Evolutionary conservation across 2,113 vertebrate species (phyloP), one percentile per base, ranked within the genome.

Genomic region (Haemorhous mexicanus): DNA sequence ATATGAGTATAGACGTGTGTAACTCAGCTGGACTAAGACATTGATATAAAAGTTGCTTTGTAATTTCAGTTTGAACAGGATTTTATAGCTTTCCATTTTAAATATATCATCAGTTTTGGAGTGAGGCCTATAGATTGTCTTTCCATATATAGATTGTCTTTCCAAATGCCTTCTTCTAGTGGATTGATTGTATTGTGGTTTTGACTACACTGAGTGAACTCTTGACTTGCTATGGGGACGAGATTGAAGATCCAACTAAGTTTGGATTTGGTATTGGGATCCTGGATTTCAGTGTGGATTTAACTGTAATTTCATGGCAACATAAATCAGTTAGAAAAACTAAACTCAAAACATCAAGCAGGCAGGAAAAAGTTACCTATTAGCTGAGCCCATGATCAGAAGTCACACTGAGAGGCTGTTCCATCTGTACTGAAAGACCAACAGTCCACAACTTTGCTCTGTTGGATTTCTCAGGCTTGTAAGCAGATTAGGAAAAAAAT

Each of bases 401-500:
- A 84, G 75, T 84, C 86, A 33, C 0, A 1, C 73, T 87, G 86
- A 56, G 72, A 87, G n/a, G 32, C 79, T 90, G 30, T 61, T 90
- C 63, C 24, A 17, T 90, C 80, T 94, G 39, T 73, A 32, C 44
- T 32, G 69, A 86, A 86, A 76, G 68, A 80, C 76, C 92, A 93
- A 74, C 59, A 90, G 66, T 78, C 68, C 86, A 41, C 59, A 83
- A 67, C 63, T 83, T 94, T 0, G 24, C 82, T 90, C 82, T 94
- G 79, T 89, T 72, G 64, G 84, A 87, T 90, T 94, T 93, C 39
- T 93, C 30, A 23, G 82, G 27, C 78, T 83, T 90, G 63, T 80
- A 93, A 82, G 61, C 69, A 84, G 61, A 87, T 87, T 73, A 84
- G 50, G 73, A 41, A 78, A 93, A 91, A 89, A 96, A 64, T 53